These are phyloP conservation scores for Chascanopsetta lugubris DNA, from an alignment of 2,113 vertebrate genomes.

Conservation along the genomic window DNA sequence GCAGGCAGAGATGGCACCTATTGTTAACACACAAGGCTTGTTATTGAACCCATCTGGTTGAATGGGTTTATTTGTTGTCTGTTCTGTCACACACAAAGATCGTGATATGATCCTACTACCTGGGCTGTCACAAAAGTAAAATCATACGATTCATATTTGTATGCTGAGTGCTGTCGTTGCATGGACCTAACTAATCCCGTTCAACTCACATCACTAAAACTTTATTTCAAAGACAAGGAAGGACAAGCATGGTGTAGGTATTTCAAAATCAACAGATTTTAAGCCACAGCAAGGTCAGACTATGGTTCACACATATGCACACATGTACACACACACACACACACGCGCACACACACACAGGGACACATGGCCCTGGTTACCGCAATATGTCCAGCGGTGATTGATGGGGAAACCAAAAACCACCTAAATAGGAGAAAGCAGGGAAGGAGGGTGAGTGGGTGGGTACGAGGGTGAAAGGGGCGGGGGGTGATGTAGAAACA, in stretches of 20 bases:
- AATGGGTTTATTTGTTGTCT: conserved; percentile 47
- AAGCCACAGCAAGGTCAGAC: conserved; percentile 42
- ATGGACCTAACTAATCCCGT: neutral
- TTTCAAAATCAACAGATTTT: conserved; percentile 25
- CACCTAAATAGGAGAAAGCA: conserved; percentile 36
- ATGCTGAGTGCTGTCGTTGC: neutral
- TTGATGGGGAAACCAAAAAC: conserved; percentile 73
- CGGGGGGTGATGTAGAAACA: neutral
- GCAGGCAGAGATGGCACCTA: neutral
- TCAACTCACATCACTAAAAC: neutral
- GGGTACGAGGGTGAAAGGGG: neutral
- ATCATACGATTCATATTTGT: too few relatives aligned
- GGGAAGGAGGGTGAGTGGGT: neutral
- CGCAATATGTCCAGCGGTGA: conserved; percentile 64
- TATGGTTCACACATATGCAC: conserved; percentile 18
- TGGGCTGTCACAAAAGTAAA: too few relatives aligned
- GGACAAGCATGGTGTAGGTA: neutral
- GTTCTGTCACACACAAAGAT: neutral
- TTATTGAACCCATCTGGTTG: conserved; percentile 27
- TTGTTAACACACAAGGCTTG: conserved; percentile 1
- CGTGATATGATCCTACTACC: neutral
- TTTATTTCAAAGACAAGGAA: neutral
- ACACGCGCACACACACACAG: conserved; percentile 15
- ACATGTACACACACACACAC: too few relatives aligned
- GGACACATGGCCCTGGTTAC: conserved; percentile 75